Base-by-base conservation (phyloP, 2,888 invertebrate species). In the Phoenoteleia sp. region DNA sequence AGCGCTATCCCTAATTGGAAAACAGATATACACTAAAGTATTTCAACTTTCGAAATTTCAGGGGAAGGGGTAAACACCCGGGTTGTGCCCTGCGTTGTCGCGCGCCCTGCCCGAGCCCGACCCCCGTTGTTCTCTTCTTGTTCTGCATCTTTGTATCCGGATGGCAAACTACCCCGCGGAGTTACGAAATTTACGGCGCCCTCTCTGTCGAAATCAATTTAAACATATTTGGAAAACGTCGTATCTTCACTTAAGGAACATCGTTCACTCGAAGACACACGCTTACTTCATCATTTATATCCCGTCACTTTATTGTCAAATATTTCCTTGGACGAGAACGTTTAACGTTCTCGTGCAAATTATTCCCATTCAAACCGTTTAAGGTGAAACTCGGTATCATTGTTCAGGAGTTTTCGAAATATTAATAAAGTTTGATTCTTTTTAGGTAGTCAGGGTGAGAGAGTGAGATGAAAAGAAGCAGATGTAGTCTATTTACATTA, bases 141-240 rank as follows among this genome's bases (percentile, higher is more conserved):
- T 71, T 67, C 74, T 27, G 42, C 36, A 83, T 62, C 74, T 81
- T 86, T 86, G 79, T n/a, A n/a, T 83, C 13, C 83, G 81, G 13
- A 27, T 84, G 69, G 71, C 74, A 90, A 86, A 88, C 86, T 87
- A 86, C 80, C 91, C 92, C 86, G 91, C 90, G 91, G 91, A 54
- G 90, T 88, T 84, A 81, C 87, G 87, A 90, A 91, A 91, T 91
- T 91, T 91, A 91, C 90, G 86, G 86, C 84, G 79, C 81, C 80
- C 87, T 89, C 86, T 88, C 69, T 62, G 52, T 77, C 36, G 87
- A 85, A 89, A 89, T 66, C 87, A 87, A 90, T 89, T 84, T 85
- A 90, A 91, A 91, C 91, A 91, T 87, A 89, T 91, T 89, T 81
- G 69, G 67, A 74, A 85, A 86, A 56, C 69, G 60, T 66, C 69